phyloP scores from a whole-genome alignment of 1,140 invertebrate genomes.

The Dreissena polymorpha region DNA sequence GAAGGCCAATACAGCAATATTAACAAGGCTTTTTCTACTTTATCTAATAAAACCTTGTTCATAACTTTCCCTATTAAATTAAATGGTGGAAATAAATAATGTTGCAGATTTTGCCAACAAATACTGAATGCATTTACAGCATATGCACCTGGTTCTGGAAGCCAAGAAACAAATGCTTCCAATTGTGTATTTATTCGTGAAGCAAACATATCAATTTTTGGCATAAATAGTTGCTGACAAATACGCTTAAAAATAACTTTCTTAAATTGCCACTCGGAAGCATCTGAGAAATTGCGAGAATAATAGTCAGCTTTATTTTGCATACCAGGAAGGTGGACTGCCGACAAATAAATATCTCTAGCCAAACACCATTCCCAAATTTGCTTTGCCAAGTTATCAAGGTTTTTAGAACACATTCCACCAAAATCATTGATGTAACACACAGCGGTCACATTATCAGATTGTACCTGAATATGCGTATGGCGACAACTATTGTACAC shows the following conservation, averaged over 20 bases:
- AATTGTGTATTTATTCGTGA: constrained; percentile 56
- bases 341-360: constrained; percentile 39
- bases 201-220: constrained; percentile 62
- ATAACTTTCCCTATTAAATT: constrained; percentile 26
- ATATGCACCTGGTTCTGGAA: constrained; percentile 55
- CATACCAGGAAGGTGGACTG: constrained; percentile 31
- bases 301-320: constrained; percentile 45
- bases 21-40: constrained; percentile 38
- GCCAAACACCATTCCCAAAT: constrained; percentile 56
- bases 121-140: constrained; percentile 57
- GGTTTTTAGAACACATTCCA: constrained; percentile 42
- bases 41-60: constrained; percentile 51
- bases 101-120: constrained; percentile 19
- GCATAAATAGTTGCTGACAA: constrained; percentile 9
- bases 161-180: constrained; percentile 53
- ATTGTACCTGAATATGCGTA: constrained; percentile 40
- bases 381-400: constrained; percentile 51
- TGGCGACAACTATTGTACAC: background rate
- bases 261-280: constrained; percentile 43
- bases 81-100: constrained; percentile 57
- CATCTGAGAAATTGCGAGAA: constrained; percentile 38
- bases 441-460: constrained; percentile 57
- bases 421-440: constrained; percentile 60
- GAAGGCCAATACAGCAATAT: constrained; percentile 50
- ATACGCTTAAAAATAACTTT: constrained; percentile 37